phyloP scores from a whole-genome alignment of 2,888 invertebrate genomes.

The Frankliniella intonsa region DNA sequence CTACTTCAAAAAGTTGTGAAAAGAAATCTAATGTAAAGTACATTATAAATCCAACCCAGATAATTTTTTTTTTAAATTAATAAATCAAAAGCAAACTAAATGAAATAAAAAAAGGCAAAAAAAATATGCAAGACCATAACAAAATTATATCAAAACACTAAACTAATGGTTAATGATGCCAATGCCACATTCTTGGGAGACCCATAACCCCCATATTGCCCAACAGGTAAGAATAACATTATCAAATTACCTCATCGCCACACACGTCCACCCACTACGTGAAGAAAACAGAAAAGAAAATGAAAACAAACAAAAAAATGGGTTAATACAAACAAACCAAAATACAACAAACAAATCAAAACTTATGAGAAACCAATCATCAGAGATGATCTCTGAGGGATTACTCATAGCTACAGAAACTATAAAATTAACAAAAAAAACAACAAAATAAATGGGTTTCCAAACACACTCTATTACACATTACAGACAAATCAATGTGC shows the following conservation, averaged over 20 bases:
- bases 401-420: constrained; percentile 36
- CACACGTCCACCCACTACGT: constrained; percentile 63
- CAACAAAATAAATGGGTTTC: constrained; percentile 10
- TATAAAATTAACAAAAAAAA: constrained; percentile 46
- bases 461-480: constrained; percentile 1
- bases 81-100: constrained; percentile 29
- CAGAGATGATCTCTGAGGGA: constrained; percentile 34
- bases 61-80: background rate
- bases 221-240: constrained; percentile 34
- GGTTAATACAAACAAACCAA: constrained; percentile 38
- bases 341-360: constrained; percentile 36
- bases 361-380: constrained; percentile 32
- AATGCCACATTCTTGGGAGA: no score
- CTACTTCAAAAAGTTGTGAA: constrained; percentile 15
- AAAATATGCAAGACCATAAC: background rate
- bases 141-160: background rate
- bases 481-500: constrained; percentile 21
- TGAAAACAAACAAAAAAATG: constrained; percentile 39
- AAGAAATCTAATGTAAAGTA: background rate
- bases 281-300: constrained; percentile 42
- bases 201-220: constrained; percentile 28
- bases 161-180: background rate
- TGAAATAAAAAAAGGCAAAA: constrained; percentile 23
- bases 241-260: constrained; percentile 58
- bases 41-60: background rate